Evolutionary conservation across 2,888 invertebrate genomes (phyloP).

Genomic region (Agonopterix alstromeriana): DNA sequence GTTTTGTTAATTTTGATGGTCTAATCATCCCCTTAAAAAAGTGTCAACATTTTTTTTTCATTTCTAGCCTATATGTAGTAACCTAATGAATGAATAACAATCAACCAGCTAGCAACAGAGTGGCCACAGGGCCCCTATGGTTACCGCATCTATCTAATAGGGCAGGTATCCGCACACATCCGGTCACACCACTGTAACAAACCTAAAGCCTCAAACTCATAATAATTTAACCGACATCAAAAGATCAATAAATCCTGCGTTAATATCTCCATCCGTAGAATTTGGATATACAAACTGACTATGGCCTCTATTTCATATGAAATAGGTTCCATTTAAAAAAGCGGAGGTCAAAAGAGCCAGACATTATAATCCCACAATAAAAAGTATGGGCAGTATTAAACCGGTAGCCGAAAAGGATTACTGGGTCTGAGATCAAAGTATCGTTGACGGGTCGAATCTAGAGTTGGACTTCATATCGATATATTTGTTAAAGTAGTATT

Average conservation of each 20-base stretch:
- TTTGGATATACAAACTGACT: slow-evolving; percentile 5
- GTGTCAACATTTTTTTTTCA: too few relatives aligned
- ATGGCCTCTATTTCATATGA: background rate
- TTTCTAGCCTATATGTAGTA: too few relatives aligned
- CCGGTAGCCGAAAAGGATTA: slow-evolving; percentile 69
- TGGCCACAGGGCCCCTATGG: too few relatives aligned
- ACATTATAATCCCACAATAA: slow-evolving; percentile 47
- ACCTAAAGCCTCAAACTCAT: slow-evolving; percentile 25
- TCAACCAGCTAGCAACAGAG: too few relatives aligned
- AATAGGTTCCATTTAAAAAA: background rate
- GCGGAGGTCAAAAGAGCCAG: background rate
- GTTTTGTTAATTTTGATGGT: too few relatives aligned
- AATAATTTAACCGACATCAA: slow-evolving; percentile 42
- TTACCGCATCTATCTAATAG: background rate
- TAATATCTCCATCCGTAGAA: slow-evolving; percentile 51
- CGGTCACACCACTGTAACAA: slow-evolving; percentile 14
- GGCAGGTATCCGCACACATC: slow-evolving; percentile 19
- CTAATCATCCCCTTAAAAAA: too few relatives aligned
- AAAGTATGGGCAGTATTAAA: slow-evolving; percentile 41
- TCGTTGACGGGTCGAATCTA: too few relatives aligned
- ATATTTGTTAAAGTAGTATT: too few relatives aligned
- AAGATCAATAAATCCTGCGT: slow-evolving; percentile 55
- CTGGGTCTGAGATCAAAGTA: slow-evolving; percentile 47
- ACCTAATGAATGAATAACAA: too few relatives aligned
- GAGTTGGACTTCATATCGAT: too few relatives aligned